Conservation (phyloP, 2,113 vertebrate genomes). For the Carassius auratus region DNA sequence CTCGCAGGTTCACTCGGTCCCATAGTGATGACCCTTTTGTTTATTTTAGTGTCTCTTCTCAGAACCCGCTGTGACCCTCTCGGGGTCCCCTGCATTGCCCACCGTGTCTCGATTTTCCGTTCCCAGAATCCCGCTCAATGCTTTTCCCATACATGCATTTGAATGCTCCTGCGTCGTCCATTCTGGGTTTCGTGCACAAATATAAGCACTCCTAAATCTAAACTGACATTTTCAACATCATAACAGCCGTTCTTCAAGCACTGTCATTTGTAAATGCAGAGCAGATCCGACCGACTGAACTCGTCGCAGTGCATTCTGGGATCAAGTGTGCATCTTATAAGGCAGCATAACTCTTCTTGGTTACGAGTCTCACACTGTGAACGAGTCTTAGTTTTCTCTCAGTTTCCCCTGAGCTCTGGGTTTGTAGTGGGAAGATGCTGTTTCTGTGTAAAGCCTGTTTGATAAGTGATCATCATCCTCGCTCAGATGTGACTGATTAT, state of each 20-base stretch:
- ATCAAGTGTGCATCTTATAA: slow-evolving; percentile 3
- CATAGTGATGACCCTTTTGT: slow-evolving; percentile 3
- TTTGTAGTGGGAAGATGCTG: neutral
- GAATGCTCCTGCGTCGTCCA: neutral
- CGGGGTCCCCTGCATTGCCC: neutral
- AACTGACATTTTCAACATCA: slow-evolving; percentile 11
- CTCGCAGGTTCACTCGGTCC: neutral
- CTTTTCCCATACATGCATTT: neutral
- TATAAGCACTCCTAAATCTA: slow-evolving; percentile 31
- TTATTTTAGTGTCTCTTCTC: slow-evolving; percentile 28
- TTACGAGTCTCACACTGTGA: neutral
- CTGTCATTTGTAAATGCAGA: neutral
- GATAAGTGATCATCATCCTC: neutral
- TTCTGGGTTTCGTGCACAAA: neutral
- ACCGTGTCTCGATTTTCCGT: slow-evolving; percentile 31
- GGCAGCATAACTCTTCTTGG: neutral
- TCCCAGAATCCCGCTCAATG: neutral
- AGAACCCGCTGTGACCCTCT: neutral
- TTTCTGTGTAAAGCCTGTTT: neutral
- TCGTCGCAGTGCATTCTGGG: neutral
- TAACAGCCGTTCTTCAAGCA: neutral
- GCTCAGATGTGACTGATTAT: slow-evolving; percentile 12
- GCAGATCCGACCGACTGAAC: neutral
- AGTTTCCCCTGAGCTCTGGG: neutral
- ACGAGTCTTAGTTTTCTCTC: neutral